phyloP scores from a whole-genome alignment of 2,888 invertebrate genomes.

The Nomada goodeniana region DNA sequence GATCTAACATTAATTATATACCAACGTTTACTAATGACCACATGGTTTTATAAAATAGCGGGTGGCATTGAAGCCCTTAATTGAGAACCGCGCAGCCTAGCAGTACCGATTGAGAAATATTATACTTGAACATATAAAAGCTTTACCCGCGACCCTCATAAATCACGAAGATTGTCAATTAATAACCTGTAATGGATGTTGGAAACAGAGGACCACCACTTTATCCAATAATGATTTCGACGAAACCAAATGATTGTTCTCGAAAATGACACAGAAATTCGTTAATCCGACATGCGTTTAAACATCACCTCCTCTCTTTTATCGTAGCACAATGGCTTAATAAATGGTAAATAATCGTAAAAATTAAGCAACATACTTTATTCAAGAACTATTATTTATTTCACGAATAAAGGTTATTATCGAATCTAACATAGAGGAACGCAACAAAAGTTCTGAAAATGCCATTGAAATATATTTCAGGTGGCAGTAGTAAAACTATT shows the following conservation, averaged over 20 bases:
- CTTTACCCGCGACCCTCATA: constrained; percentile 38
- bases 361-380: too few relatives aligned
- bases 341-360: neutral
- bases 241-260: constrained; percentile 27
- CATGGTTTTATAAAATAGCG: constrained; percentile 26
- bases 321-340: neutral
- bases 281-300: constrained; percentile 7
- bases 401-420: too few relatives aligned
- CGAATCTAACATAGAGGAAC: too few relatives aligned
- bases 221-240: constrained; percentile 27
- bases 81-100: constrained; percentile 19
- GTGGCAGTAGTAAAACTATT: too few relatives aligned
- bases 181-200: constrained; percentile 47
- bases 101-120: constrained; percentile 47
- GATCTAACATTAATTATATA: constrained; percentile 51
- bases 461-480: too few relatives aligned
- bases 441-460: too few relatives aligned
- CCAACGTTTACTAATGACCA: constrained; percentile 4
- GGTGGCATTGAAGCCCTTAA: constrained; percentile 27
- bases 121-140: constrained; percentile 42
- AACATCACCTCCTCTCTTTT: neutral
- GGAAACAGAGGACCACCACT: constrained; percentile 27
- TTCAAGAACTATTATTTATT: too few relatives aligned
- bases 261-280: neutral
- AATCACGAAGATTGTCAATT: constrained; percentile 56